Base-by-base conservation (phyloP, 2,888 invertebrate genomes). In the Plebejus melissa region DNA sequence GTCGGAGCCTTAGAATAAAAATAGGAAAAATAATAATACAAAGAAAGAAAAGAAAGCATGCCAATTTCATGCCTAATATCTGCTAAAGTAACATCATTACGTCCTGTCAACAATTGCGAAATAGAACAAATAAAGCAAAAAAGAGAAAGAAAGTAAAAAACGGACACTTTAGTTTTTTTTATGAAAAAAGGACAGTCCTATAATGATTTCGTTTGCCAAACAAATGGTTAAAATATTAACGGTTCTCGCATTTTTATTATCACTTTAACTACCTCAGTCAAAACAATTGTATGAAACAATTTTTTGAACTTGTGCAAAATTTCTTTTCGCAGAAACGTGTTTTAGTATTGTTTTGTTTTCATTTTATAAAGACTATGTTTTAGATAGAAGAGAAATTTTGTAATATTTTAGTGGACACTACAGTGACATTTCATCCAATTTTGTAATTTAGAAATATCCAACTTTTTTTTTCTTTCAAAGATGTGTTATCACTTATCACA, bases 261-360 rank as follows among this genome's bases (percentile, higher is more conserved):
- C 13, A 54, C 54, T 54, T 16, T 54, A 54, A 54, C 54, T 54
- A 54, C 54, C 54, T 54, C 54, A 5, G 57, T 70, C 70, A 69
- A 38, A 22, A 69, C 54, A 36, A 69, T 69, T 65, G 28, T 28
- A 38, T 57, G 69, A 50, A 74, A 58, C 70, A 74, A 70, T 70
- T 46, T 78, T 76, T 82, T 83, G 81, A 81, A 79, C 70, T 88
- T 90, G 87, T 83, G 88, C 90, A 89, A 90, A 87, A 90, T 89
- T 90, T 90, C 89, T 90, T 89, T 90, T 89, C 90, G 84, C 81
- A 80, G 88, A 88, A 90, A 80, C 78, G 79, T 76, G 28, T 76
- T 82, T 83, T 79, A 36, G n/a, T 22, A 7, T 81, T 78, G 50
- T 70, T 74, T 71, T 65, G 75, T 75, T 75, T 74, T 77, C 76